Base-by-base conservation (phyloP, 1,140 invertebrate genomes). In the Subanguina moxae region DNA sequence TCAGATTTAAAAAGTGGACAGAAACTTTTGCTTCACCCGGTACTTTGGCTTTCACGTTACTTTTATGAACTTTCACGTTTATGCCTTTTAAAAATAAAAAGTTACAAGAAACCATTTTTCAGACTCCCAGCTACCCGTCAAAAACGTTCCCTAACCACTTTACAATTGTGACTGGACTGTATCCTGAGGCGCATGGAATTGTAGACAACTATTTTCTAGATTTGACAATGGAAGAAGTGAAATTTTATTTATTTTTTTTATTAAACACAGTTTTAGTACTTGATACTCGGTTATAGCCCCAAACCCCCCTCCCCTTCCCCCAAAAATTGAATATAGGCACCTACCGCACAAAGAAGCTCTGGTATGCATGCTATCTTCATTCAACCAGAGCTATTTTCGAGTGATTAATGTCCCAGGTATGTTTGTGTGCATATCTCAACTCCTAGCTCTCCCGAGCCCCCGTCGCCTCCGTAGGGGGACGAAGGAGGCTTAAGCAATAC, bases 91-190 rank as follows among this genome's bases (percentile, higher is more conserved):
- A 52, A 7, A 15, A 15, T 52, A 3, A 25, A 15, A 7, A 21
- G 3, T 52, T 15, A 52, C 3, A 21, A 7, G 23, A 21, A 25
- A 21, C 15, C 3, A 3, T 3, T 52, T 52, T 25, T 21, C 48
- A 52, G 48, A 43, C 69, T 19, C 69, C 69, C 30, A 66, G 58
- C 25, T 71, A 58, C 23, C 71, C 57, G 21, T 73, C 64, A 13
- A 70, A 71, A 84, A 92, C 90, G 0, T 89, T 90, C 80, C 89
- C 90, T 1, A 91, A 91, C 84, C 90, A 91, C 84, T 89, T 88
- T 76, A 87, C 88, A 0, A 88, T 91, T 52, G 45, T 62, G 28
- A 70, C 66, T 30, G 58, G 57, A 19, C 28, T 64, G 27, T 90
- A 88, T 77, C 84, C 87, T 0, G 89, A 90, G 82, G 85, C 82